A percentile compares a stretch with the other conserved stretches of the same genome.
These are phyloP conservation scores for Arnoldichthys spilopterus DNA, from an alignment of 2,797 vertebrate genomes.

Conservation along the genomic window DNA sequence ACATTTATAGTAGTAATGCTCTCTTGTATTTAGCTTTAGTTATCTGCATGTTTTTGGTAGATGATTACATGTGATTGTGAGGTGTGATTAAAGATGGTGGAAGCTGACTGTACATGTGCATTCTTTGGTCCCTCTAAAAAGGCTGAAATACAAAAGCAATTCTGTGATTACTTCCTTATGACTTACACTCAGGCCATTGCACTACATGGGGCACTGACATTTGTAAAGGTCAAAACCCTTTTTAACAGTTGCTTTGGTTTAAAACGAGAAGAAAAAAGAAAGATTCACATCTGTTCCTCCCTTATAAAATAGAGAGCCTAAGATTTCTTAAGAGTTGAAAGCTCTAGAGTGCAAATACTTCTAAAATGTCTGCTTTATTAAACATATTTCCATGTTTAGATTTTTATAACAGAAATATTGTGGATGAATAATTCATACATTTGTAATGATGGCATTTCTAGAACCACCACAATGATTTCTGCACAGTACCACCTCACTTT, in stretches of 20 bases:
- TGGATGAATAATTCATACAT: not conserved
- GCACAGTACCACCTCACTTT: not conserved
- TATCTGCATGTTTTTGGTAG: constrained; percentile 27
- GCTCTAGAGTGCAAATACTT: not conserved
- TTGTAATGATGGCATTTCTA: not conserved
- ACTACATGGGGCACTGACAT: constrained; percentile 50
- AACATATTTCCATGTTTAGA: not conserved
- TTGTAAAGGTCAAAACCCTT: constrained; percentile 58
- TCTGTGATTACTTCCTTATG: constrained; percentile 56
- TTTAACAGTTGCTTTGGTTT: constrained; percentile 31
- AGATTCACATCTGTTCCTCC: constrained; percentile 1
- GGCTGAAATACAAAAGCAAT: constrained; percentile 42
- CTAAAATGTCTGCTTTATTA: not conserved
- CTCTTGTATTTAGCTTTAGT: constrained; percentile 12
- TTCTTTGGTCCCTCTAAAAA: constrained; percentile 40
- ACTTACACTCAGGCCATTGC: constrained; percentile 35
- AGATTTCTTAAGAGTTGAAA: not conserved
- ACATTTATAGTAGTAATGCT: not conserved
- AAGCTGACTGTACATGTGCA: constrained; percentile 27
- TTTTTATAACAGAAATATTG: not conserved
- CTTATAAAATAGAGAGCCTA: not conserved
- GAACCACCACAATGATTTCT: not conserved
- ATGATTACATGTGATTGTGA: constrained; percentile 21
- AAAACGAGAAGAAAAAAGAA: constrained; percentile 8
- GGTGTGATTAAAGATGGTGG: constrained; percentile 23